Conservation (phyloP, 53 echinoderm and acorn worm species). For the Paracentrotus lividus region DNA sequence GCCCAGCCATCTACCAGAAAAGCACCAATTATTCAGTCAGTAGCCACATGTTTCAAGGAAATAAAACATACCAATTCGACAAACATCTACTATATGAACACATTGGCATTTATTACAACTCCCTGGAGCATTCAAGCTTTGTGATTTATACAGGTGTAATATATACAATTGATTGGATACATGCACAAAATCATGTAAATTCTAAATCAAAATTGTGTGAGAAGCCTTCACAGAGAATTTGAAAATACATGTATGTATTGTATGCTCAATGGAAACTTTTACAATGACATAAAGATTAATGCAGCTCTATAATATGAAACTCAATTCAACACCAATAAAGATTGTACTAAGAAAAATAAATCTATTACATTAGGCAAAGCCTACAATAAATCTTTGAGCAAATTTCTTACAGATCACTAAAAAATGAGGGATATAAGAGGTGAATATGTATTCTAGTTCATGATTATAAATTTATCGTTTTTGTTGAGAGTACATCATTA, state of each 20-base stretch:
- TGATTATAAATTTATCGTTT: background rate
- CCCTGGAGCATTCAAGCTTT: constrained; percentile 8
- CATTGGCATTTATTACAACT: constrained; percentile 28
- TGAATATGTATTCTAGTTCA: no score
- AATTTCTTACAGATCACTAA: no score
- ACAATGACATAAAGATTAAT: background rate
- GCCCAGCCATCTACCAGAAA: no score
- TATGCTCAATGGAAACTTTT: background rate
- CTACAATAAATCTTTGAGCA: no score
- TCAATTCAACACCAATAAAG: background rate
- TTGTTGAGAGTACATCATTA: background rate
- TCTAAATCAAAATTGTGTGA: background rate
- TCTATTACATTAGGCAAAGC: background rate
- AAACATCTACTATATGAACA: background rate
- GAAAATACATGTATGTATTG: background rate
- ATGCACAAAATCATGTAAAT: constrained; percentile 10
- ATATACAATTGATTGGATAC: constrained; percentile 18
- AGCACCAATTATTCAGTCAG: no score
- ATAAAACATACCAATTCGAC: background rate
- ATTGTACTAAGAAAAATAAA: background rate
- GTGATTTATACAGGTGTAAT: constrained; percentile 6
- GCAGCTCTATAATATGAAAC: background rate
- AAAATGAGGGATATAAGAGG: no score
- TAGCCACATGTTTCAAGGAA: no score
- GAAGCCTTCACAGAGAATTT: background rate